phyloP scores from a whole-genome alignment of 2,797 vertebrate species.

The Cryptoprocta ferox region DNA sequence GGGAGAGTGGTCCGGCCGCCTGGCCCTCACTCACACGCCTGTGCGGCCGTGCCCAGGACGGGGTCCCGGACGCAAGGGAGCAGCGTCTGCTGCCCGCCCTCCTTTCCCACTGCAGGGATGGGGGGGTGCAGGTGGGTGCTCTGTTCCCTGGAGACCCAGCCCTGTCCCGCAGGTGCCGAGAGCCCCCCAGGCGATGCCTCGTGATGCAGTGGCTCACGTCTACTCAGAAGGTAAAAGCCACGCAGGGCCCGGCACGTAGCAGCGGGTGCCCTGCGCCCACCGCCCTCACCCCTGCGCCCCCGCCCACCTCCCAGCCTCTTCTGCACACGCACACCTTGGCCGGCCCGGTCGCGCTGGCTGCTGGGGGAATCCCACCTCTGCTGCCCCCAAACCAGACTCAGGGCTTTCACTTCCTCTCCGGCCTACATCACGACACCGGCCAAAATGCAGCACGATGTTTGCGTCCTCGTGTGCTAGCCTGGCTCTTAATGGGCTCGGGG shows the following conservation, averaged over 20 bases:
- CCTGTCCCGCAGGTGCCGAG: neutral
- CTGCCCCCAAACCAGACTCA: no score
- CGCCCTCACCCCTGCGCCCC: neutral
- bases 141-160: neutral
- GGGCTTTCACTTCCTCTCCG: no score
- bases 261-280: neutral
- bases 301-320: no score
- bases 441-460: no score
- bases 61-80: no score
- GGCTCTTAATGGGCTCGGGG: neutral
- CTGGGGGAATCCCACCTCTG: no score
- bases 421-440: no score
- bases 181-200: neutral
- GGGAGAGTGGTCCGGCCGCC: neutral
- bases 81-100: neutral
- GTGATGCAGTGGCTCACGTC: accelerated
- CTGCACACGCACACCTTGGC: neutral
- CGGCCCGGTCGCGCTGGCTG: neutral
- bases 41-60: no score
- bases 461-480: no score
- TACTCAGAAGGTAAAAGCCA: neutral
- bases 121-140: neutral
- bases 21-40: neutral
- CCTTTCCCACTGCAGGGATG: neutral
- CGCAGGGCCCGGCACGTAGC: accelerated